Evolutionary conservation across 2,113 vertebrate genomes (phyloP), one percentile per base, ranked within the genome.

Genomic region (Psittacula cyanocephala): DNA sequence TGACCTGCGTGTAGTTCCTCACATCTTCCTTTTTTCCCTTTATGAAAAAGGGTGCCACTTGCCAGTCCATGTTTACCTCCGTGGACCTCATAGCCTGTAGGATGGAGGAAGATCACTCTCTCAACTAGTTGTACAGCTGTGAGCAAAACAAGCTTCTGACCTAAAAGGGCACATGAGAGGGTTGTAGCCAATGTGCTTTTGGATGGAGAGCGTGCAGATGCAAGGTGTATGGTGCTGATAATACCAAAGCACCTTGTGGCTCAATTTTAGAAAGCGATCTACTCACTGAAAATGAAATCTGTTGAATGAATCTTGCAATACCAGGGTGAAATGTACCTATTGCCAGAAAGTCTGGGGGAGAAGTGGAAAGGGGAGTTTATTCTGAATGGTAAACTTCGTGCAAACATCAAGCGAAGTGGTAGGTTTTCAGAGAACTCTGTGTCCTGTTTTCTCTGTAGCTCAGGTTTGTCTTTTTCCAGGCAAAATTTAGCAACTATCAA

Each of bases 51-150:
- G 33, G 13, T 59, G 57, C n/a, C 35, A 24, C 46, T 49, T 46
- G 50, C 31, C 9, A 19, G 25, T 19, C 29, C n/a, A 13, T 0
- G 1, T 41, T 79, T 53, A 47, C 8, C 29, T 29, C 53, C 0
- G 0, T 43, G 52, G 27, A 49, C 27, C 20, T 33, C 29, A 3
- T 15, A 50, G 20, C 39, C 39, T 68, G 44, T 59, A 67, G 39
- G 17, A 47, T 3, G 9, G 39, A 53, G 65, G 44, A 72, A 24
- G 39, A 12, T 60, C 3, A 10, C 14, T 44, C 29, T n/a, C 39
- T 72, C 67, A 39, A 3, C 7, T 24, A 17, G 10, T 33, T 67
- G 10, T 43, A 29, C 59, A 47, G 14, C 59, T 88, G 53, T 27
- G 55, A 64, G 53, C 53, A 69, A 43, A 80, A 27, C 53, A 44